Conservation (phyloP, 2,797 vertebrate genomes). For the Spheniscus humboldti region DNA sequence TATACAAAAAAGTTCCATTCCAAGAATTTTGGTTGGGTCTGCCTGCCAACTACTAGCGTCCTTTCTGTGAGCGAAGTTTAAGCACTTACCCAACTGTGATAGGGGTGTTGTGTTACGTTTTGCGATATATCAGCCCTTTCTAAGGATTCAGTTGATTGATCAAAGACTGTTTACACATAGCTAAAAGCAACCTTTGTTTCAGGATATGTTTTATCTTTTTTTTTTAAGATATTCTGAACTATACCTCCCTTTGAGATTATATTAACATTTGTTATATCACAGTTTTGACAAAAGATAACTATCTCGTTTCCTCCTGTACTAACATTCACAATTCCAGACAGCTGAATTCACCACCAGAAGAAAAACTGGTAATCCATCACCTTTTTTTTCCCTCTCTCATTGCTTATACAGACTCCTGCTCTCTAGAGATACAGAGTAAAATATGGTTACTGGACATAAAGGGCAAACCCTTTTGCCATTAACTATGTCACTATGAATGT, state of each 20-base stretch:
- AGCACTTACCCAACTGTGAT: background rate
- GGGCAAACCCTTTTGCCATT: conserved; percentile 29
- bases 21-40: background rate
- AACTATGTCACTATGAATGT: background rate
- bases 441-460: conserved; percentile 28
- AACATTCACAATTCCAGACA: background rate
- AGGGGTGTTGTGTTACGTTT: background rate
- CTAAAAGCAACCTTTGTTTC: conserved; percentile 45
- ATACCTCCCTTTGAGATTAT: conserved; percentile 32
- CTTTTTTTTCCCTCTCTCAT: background rate
- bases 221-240: background rate
- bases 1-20: background rate
- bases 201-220: conserved; percentile 18
- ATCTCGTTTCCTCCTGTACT: conserved; percentile 32
- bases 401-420: conserved; percentile 40
- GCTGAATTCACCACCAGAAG: conserved; percentile 40
- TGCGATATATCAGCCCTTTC: background rate
- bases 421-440: conserved; percentile 24
- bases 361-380: conserved; percentile 39
- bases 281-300: conserved; percentile 45
- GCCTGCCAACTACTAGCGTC: background rate
- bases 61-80: background rate
- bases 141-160: conserved; percentile 42
- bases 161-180: conserved; percentile 50
- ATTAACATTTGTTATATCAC: conserved; percentile 40